Evolutionary conservation across 1,140 invertebrate species (phyloP), one percentile per base, ranked within the genome.

Genomic region (Odontomachus brunneus): DNA sequence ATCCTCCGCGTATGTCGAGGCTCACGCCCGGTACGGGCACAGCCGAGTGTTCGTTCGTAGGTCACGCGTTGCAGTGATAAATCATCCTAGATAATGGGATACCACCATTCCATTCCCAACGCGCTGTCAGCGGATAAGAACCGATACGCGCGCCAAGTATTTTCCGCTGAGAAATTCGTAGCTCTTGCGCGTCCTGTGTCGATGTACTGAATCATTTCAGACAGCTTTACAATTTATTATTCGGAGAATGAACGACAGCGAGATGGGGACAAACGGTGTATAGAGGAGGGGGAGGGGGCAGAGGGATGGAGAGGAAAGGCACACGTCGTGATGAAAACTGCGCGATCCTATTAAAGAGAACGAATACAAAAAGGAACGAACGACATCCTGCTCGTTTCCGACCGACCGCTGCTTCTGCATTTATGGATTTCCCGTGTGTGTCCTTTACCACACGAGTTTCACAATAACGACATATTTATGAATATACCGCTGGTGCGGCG

Each of bases 191-290:
- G 22, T 53, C 76, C 38, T 26, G 59, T 53, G 59, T 59, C 67
- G 67, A 84, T 84, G 76, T 55, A 84, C 83, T 84, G 83, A 84
- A 84, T 84, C 83, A 84, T 65, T 82, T 71, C 26, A 71, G 83
- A 84, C 83, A 82, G 78, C n/a, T 66, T 82, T 65, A 81, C 60
- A 81, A 80, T 81, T 71, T 80, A 84, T 80, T 80, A 80, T 80
- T 71, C 65, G 33, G 49, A 57, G 63, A 71, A 80, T 44, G 24
- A 33, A 38, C 57, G 48, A 71, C 75, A 55, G 38, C 38, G 67
- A 71, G 53, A 71, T 53, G 33, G 48, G 26, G 24, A 81, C 44
- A 76, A 63, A 75, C 48, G 59, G 19, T 22, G 57, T n/a, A 44
- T 7, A 33, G n/a, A n/a, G n/a, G 2, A 5, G 5, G 2, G 2